These are phyloP conservation scores for Acanthosepion esculentum DNA, from an alignment of 2,888 invertebrate genomes.

Conservation along the genomic window DNA sequence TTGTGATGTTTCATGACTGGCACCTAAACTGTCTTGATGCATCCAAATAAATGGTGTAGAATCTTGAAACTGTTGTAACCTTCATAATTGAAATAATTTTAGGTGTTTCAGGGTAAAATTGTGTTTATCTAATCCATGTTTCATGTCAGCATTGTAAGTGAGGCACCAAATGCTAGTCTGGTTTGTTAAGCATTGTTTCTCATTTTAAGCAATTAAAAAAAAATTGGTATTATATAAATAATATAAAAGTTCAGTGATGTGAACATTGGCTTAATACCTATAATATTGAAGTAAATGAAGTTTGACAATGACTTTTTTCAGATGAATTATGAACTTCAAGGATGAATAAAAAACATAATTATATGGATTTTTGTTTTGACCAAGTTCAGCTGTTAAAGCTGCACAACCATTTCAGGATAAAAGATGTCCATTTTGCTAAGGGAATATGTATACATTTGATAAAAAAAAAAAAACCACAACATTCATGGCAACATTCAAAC, in stretches of 20 bases:
- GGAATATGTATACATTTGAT: slow-evolving; percentile 33
- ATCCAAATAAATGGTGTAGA: not conserved
- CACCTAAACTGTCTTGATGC: not conserved
- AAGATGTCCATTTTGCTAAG: not conserved
- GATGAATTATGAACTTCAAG: not conserved
- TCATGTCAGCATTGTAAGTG: slow-evolving; percentile 18
- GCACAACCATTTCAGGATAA: slow-evolving; percentile 33
- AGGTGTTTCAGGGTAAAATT: not conserved
- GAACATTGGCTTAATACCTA: not conserved
- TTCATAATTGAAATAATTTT: not conserved
- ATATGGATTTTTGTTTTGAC: not conserved
- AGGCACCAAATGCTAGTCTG: not conserved
- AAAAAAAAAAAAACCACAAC: not conserved
- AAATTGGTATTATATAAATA: not conserved
- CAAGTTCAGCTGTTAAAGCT: slow-evolving; percentile 20
- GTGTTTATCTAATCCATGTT: not conserved
- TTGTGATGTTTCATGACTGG: not conserved
- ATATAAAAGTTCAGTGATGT: not conserved
- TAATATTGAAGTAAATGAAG: not conserved
- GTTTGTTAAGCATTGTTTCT: not conserved
- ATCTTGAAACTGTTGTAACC: not conserved
- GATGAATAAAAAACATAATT: slow-evolving; percentile 24
- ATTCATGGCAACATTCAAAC: not conserved
- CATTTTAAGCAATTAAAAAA: not conserved
- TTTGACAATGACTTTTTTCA: slow-evolving; percentile 16